Base-by-base conservation (phyloP, 2,888 invertebrate species). In the Morpho achilles region DNA sequence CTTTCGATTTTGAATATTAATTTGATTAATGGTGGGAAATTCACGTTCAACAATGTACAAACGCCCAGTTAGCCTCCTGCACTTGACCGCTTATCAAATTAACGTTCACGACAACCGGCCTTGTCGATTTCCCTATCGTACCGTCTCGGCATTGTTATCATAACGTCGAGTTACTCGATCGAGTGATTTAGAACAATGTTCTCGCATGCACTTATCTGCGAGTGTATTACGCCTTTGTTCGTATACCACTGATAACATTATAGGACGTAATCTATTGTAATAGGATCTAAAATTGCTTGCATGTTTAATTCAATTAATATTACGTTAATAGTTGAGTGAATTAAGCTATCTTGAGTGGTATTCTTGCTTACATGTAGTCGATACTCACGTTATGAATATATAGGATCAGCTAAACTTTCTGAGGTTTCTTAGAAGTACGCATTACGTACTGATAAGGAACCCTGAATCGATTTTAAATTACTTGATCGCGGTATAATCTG, bases 81-180 rank as follows among this genome's bases (percentile, higher is more conserved):
- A 65, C 60, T 59, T 62, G 64, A 61, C 52, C 49, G 44, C 9
- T 53, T 58, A 58, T 59, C 50, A 43, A 7, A 8, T 52, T 10
- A 9, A 16, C 9, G 32, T 48, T 10, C 48, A 40, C 47, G 53
- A 9, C 42, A 42, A 58, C 60, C 53, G 59, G 44, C 60, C 56
- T 50, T 60, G 59, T 52, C 56, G 53, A 50, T 46, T 49, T 48
- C 53, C 59, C 56, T 61, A 61, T 61, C 61, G 49, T 59, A 59
- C 53, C 41, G 53, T 59, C 57, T 57, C 59, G 23, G 60, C 56
- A 44, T 53, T 45, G 43, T 54, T 47, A 50, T 56, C 56, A 54
- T 51, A 48, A 10, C 48, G 41, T 52, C 54, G 44, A 44, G 50
- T 47, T 46, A 41, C 50, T 48, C 47, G 50, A 56, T 53, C 47